A percentile compares a stretch with the other conserved stretches of the same genome.
Conservation (phyloP, 2,797 vertebrate species). For the Poeciliopsis turneri region DNA sequence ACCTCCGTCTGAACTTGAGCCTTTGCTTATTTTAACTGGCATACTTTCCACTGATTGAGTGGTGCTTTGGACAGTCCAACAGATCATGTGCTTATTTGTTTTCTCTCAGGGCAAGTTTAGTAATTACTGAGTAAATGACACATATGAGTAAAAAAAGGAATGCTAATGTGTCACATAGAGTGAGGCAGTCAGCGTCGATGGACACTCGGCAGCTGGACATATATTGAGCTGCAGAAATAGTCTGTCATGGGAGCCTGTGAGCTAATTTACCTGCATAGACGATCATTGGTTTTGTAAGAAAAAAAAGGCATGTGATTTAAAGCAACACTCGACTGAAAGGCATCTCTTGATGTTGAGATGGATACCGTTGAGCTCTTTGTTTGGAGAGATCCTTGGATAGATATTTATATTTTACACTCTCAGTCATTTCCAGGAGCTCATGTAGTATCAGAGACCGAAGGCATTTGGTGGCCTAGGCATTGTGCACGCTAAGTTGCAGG, state of each 20-base stretch:
- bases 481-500: slow-evolving; percentile 49
- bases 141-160: slow-evolving; percentile 58
- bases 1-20: slow-evolving; percentile 72
- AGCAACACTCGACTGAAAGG: slow-evolving; percentile 10
- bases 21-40: slow-evolving; percentile 80
- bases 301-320: slow-evolving; percentile 18
- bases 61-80: slow-evolving; percentile 78
- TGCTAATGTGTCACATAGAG: slow-evolving; percentile 64
- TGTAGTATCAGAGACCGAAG: slow-evolving; percentile 41
- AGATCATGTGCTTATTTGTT: slow-evolving; percentile 81
- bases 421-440: slow-evolving; percentile 33
- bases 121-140: slow-evolving; percentile 80
- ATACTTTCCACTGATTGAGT: slow-evolving; percentile 75
- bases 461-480: slow-evolving; percentile 48
- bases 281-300: slow-evolving; percentile 22
- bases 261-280: slow-evolving; percentile 23
- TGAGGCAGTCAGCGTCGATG: slow-evolving; percentile 44
- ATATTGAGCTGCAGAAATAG: slow-evolving; percentile 17
- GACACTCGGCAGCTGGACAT: slow-evolving; percentile 41
- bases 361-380: slow-evolving; percentile 28
- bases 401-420: slow-evolving; percentile 42
- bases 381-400: slow-evolving; percentile 18
- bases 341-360: slow-evolving; percentile 36
- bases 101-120: slow-evolving; percentile 74
- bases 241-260: slow-evolving; percentile 5